These are phyloP conservation scores for Leucania comma DNA, from an alignment of 2,888 invertebrate genomes.

Conservation along the genomic window DNA sequence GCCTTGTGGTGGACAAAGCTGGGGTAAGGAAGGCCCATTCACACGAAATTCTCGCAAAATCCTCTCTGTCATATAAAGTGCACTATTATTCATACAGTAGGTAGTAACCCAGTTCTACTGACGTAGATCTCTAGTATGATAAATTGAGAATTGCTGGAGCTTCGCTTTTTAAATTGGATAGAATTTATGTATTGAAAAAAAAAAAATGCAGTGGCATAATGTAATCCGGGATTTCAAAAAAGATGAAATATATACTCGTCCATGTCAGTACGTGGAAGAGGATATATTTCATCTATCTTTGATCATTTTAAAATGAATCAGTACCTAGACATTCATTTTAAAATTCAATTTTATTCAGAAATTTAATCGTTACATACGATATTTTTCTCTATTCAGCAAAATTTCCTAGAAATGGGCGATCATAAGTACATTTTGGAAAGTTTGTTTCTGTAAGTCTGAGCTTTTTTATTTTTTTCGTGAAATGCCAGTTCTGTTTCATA, in stretches of 20 bases:
- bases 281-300: no score
- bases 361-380: background rate
- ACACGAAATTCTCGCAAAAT: conserved; percentile 80
- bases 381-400: background rate
- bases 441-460: no score
- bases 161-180: conserved; percentile 58
- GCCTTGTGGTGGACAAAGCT: conserved; percentile 80
- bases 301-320: background rate
- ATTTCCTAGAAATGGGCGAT: background rate
- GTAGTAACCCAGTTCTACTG: conserved; percentile 76
- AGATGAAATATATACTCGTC: background rate
- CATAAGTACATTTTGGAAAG: no score
- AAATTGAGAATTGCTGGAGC: conserved; percentile 74
- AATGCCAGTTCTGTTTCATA: no score
- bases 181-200: conserved; percentile 28
- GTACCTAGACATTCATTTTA: background rate
- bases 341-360: background rate
- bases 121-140: conserved; percentile 79
- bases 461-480: no score
- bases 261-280: background rate
- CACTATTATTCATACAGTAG: conserved; percentile 83
- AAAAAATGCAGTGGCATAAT: background rate
- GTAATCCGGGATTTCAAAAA: background rate
- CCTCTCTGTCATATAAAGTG: conserved; percentile 83
- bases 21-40: conserved; percentile 73